Conservation (phyloP, 2,113 vertebrate genomes). For the Catharus fuscescens region DNA sequence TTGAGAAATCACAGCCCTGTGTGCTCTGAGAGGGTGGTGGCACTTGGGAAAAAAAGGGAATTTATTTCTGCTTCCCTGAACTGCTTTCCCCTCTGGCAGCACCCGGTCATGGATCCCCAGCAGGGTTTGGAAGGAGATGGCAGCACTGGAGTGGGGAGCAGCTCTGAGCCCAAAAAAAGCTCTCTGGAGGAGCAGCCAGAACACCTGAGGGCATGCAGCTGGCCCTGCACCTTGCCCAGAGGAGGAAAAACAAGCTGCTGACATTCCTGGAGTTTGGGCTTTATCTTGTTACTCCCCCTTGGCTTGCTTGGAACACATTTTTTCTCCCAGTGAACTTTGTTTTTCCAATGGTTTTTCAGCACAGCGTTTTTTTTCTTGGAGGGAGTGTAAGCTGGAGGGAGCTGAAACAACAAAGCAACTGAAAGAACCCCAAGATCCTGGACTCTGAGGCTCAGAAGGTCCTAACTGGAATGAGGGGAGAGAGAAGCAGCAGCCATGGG, state of each 20-base stretch:
- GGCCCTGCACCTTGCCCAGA: not conserved
- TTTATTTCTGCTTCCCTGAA: not conserved
- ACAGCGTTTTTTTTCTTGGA: not conserved
- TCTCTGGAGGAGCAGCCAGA: not conserved
- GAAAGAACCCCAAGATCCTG: not conserved
- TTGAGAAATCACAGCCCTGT: not conserved
- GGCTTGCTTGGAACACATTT: rapidly evolving
- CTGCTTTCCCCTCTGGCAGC: not conserved
- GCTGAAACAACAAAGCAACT: not conserved
- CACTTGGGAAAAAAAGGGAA: not conserved
- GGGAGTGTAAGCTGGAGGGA: not conserved
- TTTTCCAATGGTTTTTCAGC: not conserved
- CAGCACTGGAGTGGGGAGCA: not conserved
- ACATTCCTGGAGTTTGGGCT: not conserved
- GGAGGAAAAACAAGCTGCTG: not conserved
- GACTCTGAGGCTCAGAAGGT: not conserved
- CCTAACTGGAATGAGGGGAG: not conserved
- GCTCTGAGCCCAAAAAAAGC: not conserved
- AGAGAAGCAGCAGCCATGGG: not conserved
- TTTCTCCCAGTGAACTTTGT: not conserved
- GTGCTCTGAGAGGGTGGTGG: not conserved
- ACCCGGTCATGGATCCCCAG: rapidly evolving
- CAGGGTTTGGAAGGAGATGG: not conserved
- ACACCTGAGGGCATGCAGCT: not conserved
- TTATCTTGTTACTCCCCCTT: not conserved